These are phyloP conservation scores for Herpetotheres cachinnans DNA, from an alignment of 2,113 vertebrate species.

Conservation along the genomic window DNA sequence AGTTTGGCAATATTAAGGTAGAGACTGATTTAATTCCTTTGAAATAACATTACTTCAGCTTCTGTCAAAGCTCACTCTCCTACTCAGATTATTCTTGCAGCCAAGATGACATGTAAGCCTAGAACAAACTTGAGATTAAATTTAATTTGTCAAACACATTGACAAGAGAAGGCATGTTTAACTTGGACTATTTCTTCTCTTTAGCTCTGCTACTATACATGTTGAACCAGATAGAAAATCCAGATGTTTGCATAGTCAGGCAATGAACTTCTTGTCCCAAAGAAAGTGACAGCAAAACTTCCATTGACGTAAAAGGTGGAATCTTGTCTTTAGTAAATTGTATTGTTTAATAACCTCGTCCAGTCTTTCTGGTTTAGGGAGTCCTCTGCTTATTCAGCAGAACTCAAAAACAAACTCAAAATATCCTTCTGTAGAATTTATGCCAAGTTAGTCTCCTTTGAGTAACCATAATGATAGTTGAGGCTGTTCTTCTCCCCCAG, in stretches of 20 bases:
- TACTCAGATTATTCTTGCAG: neutral
- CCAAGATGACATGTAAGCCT: neutral
- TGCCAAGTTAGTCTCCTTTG: neutral
- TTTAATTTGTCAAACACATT: conserved; percentile 3
- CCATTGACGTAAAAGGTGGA: neutral
- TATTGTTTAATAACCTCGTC: neutral
- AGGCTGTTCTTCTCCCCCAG: neutral
- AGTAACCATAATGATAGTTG: neutral
- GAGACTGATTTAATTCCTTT: neutral
- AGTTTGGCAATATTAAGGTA: neutral
- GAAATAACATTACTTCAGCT: conserved; percentile 22
- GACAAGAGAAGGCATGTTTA: conserved; percentile 28
- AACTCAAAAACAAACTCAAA: neutral
- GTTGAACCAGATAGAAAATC: conserved; percentile 1
- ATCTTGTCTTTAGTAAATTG: neutral
- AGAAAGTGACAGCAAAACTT: neutral
- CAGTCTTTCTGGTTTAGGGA: neutral
- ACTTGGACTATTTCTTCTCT: neutral
- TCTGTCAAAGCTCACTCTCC: conserved; percentile 7
- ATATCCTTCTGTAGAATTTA: neutral
- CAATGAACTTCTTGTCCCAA: neutral
- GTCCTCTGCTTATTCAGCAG: neutral
- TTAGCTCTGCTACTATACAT: conserved; percentile 7
- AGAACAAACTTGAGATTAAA: conserved; percentile 18
- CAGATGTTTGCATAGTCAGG: neutral